Percentiles rank a stretch among this genome's conserved stretches.
phyloP scores from a whole-genome alignment of 2,113 vertebrate genomes.

The Butastur rufipennis region DNA sequence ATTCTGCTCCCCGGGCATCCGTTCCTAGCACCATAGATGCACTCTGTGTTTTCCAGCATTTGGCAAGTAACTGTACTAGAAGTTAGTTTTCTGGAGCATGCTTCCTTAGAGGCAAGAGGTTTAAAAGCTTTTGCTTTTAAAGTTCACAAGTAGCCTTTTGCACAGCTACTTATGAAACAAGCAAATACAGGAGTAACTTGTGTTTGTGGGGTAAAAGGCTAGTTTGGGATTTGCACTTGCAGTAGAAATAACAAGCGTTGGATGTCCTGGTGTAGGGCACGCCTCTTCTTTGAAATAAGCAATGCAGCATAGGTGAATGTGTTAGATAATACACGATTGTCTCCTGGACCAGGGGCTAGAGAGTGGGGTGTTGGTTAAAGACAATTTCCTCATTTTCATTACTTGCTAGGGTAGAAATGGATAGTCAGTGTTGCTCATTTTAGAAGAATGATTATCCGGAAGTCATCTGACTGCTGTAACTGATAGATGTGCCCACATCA shows the following conservation, averaged over 20 bases:
- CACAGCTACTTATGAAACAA: background rate
- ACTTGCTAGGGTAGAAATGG: background rate
- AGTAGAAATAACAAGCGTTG: background rate
- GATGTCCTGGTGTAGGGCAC: background rate
- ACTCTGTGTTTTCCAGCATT: background rate
- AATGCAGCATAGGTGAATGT: rapidly evolving
- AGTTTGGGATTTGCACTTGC: background rate
- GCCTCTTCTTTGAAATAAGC: background rate
- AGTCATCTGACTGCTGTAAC: background rate
- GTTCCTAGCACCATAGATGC: background rate
- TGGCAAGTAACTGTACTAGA: background rate
- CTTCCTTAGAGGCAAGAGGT: background rate
- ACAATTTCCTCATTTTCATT: background rate
- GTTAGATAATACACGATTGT: background rate
- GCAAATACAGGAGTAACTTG: background rate
- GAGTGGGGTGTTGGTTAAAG: background rate
- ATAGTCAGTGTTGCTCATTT: rapidly evolving
- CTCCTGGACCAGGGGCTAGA: background rate
- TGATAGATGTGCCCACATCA: background rate
- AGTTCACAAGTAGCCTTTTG: background rate
- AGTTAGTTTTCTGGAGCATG: background rate
- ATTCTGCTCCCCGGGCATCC: background rate
- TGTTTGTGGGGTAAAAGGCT: background rate
- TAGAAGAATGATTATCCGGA: background rate
- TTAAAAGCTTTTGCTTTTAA: background rate